These are phyloP conservation scores for Podargus strigoides DNA, from an alignment of 2,797 vertebrate species.

Conservation along the genomic window DNA sequence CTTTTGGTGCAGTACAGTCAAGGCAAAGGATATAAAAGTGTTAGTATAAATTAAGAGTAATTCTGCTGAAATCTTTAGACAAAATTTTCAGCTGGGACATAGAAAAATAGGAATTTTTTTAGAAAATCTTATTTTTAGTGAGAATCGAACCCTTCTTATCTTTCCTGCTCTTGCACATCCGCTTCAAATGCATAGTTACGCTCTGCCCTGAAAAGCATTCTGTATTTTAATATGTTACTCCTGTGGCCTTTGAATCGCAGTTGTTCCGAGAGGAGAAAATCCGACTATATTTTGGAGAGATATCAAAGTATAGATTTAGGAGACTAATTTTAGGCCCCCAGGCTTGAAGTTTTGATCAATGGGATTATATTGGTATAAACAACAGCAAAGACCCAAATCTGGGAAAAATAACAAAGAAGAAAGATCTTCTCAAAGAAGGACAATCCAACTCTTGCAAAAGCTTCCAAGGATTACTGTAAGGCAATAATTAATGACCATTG, in stretches of 20 bases:
- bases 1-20: neutral
- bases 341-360: neutral
- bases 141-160: neutral
- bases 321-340: neutral
- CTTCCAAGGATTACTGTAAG: conserved; percentile 49
- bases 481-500: conserved; percentile 58
- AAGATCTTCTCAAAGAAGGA: conserved; percentile 19
- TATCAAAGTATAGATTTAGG: neutral
- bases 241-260: neutral
- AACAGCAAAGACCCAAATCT: neutral
- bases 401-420: conserved; percentile 37
- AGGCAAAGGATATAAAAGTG: neutral
- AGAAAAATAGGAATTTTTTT: neutral
- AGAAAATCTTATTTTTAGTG: neutral
- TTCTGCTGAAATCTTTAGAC: neutral
- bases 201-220: neutral
- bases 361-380: neutral
- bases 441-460: conserved; percentile 20
- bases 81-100: neutral
- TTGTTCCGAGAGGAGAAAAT: neutral
- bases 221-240: neutral
- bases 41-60: neutral
- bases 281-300: neutral
- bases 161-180: neutral
- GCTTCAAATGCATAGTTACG: neutral